A percentile compares a stretch with the other conserved stretches of the same genome.
phyloP scores from a whole-genome alignment of 30 jellyfish, hydroid and myxozoan genomes.

The Pelagia noctiluca region DNA sequence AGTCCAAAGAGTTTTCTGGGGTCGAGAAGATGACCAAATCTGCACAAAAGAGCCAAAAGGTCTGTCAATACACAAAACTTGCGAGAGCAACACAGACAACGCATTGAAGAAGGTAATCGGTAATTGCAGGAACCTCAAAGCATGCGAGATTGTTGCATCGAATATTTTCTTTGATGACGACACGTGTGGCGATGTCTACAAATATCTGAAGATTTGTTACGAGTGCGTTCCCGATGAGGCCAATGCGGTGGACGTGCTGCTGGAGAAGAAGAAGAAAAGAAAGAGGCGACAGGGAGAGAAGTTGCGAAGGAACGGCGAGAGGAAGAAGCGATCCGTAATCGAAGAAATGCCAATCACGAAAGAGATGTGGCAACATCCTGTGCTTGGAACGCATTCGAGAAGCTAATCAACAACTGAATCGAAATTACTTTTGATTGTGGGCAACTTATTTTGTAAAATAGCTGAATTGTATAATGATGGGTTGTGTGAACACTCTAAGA shows the following conservation, averaged over 20 bases:
- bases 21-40: slow-evolving; percentile 95
- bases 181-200: slow-evolving; percentile 88
- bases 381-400: slow-evolving; percentile 40
- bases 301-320: slow-evolving; percentile 71
- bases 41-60: slow-evolving; percentile 97
- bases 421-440: too few species aligned
- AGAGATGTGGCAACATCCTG: slow-evolving; percentile 76
- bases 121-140: slow-evolving; percentile 85
- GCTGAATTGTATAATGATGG: too few species aligned
- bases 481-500: too few species aligned
- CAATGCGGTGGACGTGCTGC: slow-evolving; percentile 89
- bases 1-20: slow-evolving; percentile 98
- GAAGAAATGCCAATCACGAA: slow-evolving; percentile 55
- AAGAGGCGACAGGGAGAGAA: slow-evolving; percentile 83
- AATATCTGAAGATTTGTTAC: slow-evolving; percentile 93
- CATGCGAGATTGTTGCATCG: slow-evolving; percentile 98
- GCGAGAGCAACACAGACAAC: slow-evolving; percentile 90
- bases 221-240: slow-evolving; percentile 99
- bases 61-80: slow-evolving; percentile 64
- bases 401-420: too few species aligned
- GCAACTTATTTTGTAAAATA: too few species aligned
- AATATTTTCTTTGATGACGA: slow-evolving; percentile 98
- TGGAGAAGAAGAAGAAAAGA: slow-evolving; percentile 77
- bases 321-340: slow-evolving; percentile 48
- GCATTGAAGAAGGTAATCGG: slow-evolving; percentile 94